These are phyloP conservation scores for Drosophila greeni DNA, from an alignment of 2,888 invertebrate genomes.

Conservation along the genomic window DNA sequence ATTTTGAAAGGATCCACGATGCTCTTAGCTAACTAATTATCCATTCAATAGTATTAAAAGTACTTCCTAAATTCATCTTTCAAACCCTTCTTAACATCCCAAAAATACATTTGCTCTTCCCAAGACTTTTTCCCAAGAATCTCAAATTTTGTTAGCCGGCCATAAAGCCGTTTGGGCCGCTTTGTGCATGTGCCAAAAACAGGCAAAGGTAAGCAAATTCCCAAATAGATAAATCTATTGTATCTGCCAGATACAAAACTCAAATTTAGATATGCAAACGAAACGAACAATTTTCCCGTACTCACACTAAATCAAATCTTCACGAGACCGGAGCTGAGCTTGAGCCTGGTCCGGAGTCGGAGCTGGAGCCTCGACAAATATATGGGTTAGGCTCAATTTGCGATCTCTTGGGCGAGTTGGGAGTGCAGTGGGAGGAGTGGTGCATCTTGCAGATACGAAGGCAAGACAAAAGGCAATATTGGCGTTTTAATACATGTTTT, in stretches of 20 bases:
- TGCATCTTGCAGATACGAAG: conserved; percentile 57
- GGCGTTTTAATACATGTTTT: conserved; percentile 58
- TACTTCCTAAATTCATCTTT: not conserved
- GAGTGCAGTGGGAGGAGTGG: conserved; percentile 26
- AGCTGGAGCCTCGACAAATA: conserved; percentile 66
- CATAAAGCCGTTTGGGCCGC: not conserved
- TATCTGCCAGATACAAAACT: conserved; percentile 49
- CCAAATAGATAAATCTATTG: conserved; percentile 48
- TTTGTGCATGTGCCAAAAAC: conserved; percentile 22
- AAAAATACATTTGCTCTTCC: not conserved
- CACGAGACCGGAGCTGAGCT: conserved; percentile 47
- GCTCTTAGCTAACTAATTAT: too few species aligned
- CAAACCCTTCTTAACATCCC: not conserved
- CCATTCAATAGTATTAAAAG: not conserved
- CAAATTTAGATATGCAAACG: conserved; percentile 68
- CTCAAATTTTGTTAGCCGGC: conserved; percentile 8
- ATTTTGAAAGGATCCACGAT: not conserved
- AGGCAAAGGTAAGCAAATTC: conserved; percentile 34
- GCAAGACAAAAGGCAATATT: conserved; percentile 54
- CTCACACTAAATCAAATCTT: conserved; percentile 75
- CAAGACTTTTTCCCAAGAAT: conserved; percentile 32
- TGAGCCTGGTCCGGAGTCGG: not conserved
- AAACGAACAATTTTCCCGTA: conserved; percentile 47
- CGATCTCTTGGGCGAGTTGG: conserved; percentile 18
- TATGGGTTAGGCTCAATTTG: conserved; percentile 76